phyloP scores from a whole-genome alignment of 2,113 vertebrate genomes.

The Neotoma lepida region DNA sequence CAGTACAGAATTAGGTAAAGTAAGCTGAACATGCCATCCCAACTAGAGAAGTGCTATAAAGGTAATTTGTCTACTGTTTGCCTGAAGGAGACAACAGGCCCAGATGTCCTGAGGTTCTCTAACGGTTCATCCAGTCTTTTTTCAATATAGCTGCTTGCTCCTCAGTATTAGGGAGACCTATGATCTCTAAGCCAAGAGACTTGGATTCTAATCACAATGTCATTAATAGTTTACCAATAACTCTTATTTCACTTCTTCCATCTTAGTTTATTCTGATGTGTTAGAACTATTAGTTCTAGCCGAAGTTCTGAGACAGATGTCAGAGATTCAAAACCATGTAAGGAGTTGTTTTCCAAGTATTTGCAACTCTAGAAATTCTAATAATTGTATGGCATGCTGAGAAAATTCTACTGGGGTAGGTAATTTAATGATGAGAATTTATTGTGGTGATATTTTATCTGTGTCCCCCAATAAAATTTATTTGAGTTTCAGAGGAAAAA shows the following conservation, averaged over 20 bases:
- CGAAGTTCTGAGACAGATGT: background rate
- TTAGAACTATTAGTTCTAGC: conserved; percentile 20
- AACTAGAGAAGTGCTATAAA: conserved; percentile 13
- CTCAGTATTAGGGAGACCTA: conserved; percentile 9
- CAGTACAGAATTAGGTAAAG: background rate
- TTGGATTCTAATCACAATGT: conserved; percentile 20
- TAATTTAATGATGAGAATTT: conserved; percentile 17
- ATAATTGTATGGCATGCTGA: background rate
- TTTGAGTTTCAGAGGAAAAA: no score
- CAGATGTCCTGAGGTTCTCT: background rate
- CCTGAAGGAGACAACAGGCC: background rate
- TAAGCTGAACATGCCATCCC: background rate
- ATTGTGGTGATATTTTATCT: no score
- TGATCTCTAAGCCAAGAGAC: background rate
- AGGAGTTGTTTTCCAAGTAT: conserved; percentile 12
- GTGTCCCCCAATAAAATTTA: no score
- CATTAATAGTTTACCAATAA: conserved; percentile 28
- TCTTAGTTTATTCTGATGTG: conserved; percentile 11
- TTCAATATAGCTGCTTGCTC: conserved; percentile 56
- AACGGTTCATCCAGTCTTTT: background rate
- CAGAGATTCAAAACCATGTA: conserved; percentile 31
- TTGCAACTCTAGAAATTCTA: conserved; percentile 26
- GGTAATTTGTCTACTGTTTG: conserved; percentile 16
- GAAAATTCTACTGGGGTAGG: background rate
- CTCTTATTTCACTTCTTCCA: conserved; percentile 48